Base-by-base conservation (phyloP, 2,113 vertebrate genomes). In the Cranoglanis bouderius region DNA sequence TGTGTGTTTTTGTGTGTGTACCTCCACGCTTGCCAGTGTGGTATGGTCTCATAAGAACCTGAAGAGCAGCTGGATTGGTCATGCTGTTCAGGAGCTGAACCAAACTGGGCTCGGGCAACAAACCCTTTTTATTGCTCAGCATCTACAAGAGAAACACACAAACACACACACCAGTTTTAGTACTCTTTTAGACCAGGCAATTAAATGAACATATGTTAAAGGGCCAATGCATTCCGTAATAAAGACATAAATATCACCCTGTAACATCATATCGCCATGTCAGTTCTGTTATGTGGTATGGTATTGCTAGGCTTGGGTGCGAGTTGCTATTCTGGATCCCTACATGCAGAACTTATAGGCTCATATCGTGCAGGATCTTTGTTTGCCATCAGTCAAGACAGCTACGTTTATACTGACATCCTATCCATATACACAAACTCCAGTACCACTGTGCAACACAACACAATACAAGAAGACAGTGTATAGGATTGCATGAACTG, bases 81-180 rank as follows among this genome's bases (percentile, higher is more conserved):
- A 99, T 96, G 91, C 97, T 98, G 88, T 97, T 99, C 95, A 99
- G 94, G 84, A 99, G 96, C 95, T 99, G 98, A 67, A 97, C 95
- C 3, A 98, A 94, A 85, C 97, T 99, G 29, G 98, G 98, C 92
- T 99, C 98, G 74, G 98, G 98, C 72, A 99, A 95, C 85, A 99
- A 95, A 18, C 98, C 98, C 91, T 99, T 99, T 92, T 96, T 97
- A 72, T 96, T 97, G 92, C 97, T 98, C 92, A 96, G 95, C 95
- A 98, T 97, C 98, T 99, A 93, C 35, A 18, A 35, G 86, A 93
- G 9, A 95, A 57, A 95, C 0, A 94, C 29, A 51, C 40, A 74
- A 16, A 74, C 29, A 85, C 53, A 78, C 61, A 70, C 26, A 61
- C 40, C 9, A 57, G 16, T 0, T 35, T 81, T 81, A 53, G 29